Conservation (phyloP, 2,113 vertebrate species). For the Uria lomvia region DNA sequence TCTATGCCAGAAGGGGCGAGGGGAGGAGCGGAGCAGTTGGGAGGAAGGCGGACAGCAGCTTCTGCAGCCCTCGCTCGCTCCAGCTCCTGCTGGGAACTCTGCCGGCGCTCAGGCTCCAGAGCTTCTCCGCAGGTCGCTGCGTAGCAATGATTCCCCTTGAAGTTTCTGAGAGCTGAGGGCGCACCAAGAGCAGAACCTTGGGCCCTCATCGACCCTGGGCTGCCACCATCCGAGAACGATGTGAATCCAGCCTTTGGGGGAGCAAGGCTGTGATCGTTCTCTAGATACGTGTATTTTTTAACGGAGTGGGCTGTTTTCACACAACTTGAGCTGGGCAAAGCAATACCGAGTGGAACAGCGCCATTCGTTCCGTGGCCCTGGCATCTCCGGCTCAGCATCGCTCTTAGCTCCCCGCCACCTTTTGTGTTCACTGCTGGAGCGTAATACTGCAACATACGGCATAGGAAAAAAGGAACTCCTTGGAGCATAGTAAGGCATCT, state of each 20-base stretch:
- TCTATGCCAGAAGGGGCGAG: background rate
- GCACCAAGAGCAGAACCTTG: background rate
- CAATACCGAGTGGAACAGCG: background rate
- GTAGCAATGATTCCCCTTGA: background rate
- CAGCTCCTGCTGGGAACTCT: accelerated
- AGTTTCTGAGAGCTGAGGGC: background rate
- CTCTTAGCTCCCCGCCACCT: background rate
- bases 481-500: background rate
- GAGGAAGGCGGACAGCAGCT: background rate
- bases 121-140: background rate
- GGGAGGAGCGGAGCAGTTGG: background rate
- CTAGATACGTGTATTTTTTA: accelerated
- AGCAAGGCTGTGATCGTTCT: background rate
- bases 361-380: accelerated
- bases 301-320: background rate
- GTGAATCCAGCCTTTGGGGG: background rate
- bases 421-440: background rate
- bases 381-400: accelerated
- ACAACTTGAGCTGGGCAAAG: background rate
- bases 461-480: background rate
- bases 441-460: accelerated
- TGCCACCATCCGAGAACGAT: background rate
- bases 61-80: background rate
- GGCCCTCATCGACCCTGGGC: background rate
- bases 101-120: accelerated